Evolutionary conservation across 1,140 invertebrate genomes (phyloP).

Genomic region (Halotydeus destructor): DNA sequence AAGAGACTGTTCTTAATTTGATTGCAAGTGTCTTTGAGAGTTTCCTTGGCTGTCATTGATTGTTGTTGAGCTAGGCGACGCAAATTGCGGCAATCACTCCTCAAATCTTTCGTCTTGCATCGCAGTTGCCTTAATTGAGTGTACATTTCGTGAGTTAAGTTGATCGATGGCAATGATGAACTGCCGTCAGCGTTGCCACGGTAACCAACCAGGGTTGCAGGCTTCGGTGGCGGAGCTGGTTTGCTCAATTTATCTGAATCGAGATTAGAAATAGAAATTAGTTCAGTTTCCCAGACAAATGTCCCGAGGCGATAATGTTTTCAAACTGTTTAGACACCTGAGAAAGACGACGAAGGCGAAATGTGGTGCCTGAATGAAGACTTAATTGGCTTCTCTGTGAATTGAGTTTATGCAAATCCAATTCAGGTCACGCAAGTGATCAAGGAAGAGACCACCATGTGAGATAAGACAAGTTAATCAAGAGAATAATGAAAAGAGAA

Average conservation of each 20-base stretch:
- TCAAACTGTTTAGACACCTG: not conserved
- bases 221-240: constrained; percentile 62
- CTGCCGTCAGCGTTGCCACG: not conserved
- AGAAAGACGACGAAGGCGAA: too few species aligned
- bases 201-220: constrained; percentile 33
- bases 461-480: too few species aligned
- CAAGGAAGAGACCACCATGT: too few species aligned
- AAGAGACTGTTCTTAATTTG: constrained; percentile 15
- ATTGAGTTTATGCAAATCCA: too few species aligned
- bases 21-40: constrained; percentile 39
- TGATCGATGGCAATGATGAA: constrained; percentile 28
- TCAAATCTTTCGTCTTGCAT: constrained; percentile 69
- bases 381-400: too few species aligned
- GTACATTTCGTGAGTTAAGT: constrained; percentile 60
- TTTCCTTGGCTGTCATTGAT: constrained; percentile 66
- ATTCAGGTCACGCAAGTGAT: too few species aligned
- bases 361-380: too few species aligned
- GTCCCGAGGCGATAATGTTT: constrained; percentile 1
- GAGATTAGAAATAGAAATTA: not conserved
- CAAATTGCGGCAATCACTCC: constrained; percentile 64
- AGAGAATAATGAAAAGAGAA: too few species aligned
- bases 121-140: constrained; percentile 59
- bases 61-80: constrained; percentile 71
- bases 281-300: too few species aligned
- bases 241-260: too few species aligned